phyloP scores from a whole-genome alignment of 92 coral and sea anemone genomes.

The Umimayanthus chanpuru region DNA sequence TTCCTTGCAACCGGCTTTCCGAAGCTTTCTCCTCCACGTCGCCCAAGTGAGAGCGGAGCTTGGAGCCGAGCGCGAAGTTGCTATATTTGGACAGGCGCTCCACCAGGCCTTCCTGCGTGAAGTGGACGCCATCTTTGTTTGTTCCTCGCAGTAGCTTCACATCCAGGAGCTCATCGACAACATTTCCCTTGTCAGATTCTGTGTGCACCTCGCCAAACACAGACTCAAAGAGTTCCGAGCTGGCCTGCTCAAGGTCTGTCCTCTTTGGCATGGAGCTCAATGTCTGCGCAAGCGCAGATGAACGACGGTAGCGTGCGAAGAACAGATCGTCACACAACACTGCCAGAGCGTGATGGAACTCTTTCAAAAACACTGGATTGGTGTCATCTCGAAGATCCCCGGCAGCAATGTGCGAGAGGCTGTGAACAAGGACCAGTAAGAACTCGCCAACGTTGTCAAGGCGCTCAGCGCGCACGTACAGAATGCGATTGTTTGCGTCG shows the following conservation, averaged over 20 bases:
- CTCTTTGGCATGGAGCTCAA: conserved; percentile 65
- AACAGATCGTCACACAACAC: conserved; percentile 96
- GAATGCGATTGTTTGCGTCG: conserved; percentile 93
- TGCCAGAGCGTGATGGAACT: conserved; percentile 95
- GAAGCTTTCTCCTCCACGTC: conserved; percentile 78
- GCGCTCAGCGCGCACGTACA: conserved; percentile 91
- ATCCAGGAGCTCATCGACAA: conserved; percentile 91
- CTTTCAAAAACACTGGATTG: conserved; percentile 92
- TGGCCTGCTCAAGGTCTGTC: conserved; percentile 70
- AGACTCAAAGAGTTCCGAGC: conserved; percentile 78
- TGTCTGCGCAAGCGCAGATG: conserved; percentile 88
- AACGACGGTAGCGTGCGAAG: conserved; percentile 97
- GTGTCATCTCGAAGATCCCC: conserved; percentile 96
- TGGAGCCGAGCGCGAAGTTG: conserved; percentile 87
- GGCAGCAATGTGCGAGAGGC: conserved; percentile 94
- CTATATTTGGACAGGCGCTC: conserved; percentile 92
- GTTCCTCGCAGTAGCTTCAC: conserved; percentile 92
- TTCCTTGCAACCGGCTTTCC: conserved; percentile 90
- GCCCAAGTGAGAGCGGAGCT: conserved; percentile 86
- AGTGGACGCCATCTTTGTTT: conserved; percentile 93
- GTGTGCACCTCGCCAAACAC: conserved; percentile 82
- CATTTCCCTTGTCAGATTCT: conserved; percentile 79
- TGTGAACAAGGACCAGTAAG: conserved; percentile 87
- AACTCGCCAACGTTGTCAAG: conserved; percentile 98
- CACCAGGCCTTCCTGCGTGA: conserved; percentile 89